Evolutionary conservation across 2,113 vertebrate species (phyloP).

Genomic region (Notechis scutatus): DNA sequence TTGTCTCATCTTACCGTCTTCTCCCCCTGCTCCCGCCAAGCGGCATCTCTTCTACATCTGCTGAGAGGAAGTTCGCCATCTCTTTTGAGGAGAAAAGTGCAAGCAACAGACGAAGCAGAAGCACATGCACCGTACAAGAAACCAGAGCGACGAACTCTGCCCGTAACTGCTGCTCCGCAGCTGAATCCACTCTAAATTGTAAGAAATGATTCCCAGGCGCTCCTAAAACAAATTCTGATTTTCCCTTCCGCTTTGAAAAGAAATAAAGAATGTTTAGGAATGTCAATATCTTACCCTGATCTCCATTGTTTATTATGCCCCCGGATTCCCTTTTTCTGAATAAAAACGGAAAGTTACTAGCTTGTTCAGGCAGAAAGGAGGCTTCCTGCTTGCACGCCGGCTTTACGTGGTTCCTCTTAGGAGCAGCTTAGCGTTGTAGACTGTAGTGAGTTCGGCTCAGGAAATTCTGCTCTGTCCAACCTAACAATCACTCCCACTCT

Average conservation of each 20-base stretch:
- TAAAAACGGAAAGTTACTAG: background rate
- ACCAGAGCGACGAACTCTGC: background rate
- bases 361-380: constrained; percentile 10
- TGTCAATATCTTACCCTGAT: constrained; percentile 58
- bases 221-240: background rate
- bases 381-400: background rate
- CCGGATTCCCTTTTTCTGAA: constrained; percentile 3
- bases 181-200: background rate
- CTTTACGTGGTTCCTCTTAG: constrained; percentile 29
- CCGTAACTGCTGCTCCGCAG: background rate
- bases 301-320: constrained; percentile 59
- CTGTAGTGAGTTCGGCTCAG: constrained; percentile 44
- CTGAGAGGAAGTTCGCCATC: constrained; percentile 57
- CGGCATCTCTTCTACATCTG: constrained; percentile 29
- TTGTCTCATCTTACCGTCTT: constrained; percentile 8
- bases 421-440: constrained; percentile 50
- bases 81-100: background rate
- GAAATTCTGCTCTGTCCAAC: constrained; percentile 60
- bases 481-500: constrained; percentile 53
- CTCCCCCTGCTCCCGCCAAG: background rate
- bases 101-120: background rate
- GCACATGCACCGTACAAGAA: background rate
- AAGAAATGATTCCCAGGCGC: constrained; percentile 19
- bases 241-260: constrained; percentile 21
- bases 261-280: background rate